phyloP scores from a whole-genome alignment of 2,888 invertebrate species.

The Volucella zonaria region DNA sequence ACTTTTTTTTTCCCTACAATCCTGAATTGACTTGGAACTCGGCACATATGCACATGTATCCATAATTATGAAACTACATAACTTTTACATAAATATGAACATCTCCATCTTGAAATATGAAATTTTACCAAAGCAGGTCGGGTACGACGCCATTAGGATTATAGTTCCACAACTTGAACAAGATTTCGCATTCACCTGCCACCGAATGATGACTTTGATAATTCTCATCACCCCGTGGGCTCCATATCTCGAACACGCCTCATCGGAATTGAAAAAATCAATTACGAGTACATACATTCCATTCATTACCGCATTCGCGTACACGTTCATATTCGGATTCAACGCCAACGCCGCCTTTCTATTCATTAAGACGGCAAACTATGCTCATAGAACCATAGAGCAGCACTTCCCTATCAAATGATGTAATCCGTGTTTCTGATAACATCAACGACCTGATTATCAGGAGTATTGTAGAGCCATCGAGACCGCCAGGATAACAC shows the following conservation, averaged over 20 bases:
- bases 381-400: neutral
- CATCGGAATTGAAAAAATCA: slow-evolving; percentile 45
- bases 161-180: too few relatives aligned
- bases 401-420: slow-evolving; percentile 1
- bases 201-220: neutral
- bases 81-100: too few relatives aligned
- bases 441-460: slow-evolving; percentile 61
- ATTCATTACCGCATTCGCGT: slow-evolving; percentile 55
- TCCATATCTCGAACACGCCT: slow-evolving; percentile 11
- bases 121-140: too few relatives aligned
- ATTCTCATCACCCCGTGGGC: slow-evolving; percentile 9
- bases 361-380: slow-evolving; percentile 36
- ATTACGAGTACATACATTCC: slow-evolving; percentile 41
- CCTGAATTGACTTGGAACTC: too few relatives aligned
- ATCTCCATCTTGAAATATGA: too few relatives aligned
- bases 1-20: too few relatives aligned
- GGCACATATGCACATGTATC: too few relatives aligned
- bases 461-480: slow-evolving; percentile 20
- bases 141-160: too few relatives aligned
- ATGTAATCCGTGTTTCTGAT: slow-evolving; percentile 57
- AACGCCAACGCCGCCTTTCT: neutral
- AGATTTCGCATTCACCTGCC: too few relatives aligned
- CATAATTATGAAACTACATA: too few relatives aligned
- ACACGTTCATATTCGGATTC: too few relatives aligned
- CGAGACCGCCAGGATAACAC: slow-evolving; percentile 4